Percentiles rank a stretch among this genome's conserved stretches.
These are phyloP conservation scores for Paratilapia polleni DNA, from an alignment of 2,113 vertebrate species.

Conservation along the genomic window DNA sequence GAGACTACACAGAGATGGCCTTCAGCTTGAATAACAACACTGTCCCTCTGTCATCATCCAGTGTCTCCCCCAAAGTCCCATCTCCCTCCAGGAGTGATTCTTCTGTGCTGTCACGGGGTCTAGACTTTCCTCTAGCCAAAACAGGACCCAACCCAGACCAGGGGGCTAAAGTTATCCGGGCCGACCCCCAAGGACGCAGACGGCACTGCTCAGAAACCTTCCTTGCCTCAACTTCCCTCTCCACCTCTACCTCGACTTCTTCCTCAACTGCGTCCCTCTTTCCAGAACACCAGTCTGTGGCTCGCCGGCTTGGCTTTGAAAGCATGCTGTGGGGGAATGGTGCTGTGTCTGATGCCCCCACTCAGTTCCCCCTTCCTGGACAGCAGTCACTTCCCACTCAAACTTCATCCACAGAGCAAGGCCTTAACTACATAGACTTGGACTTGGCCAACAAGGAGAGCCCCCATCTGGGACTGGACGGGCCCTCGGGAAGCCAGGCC, in stretches of 20 bases:
- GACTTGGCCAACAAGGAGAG: constrained; percentile 83
- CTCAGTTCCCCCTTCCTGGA: constrained; percentile 58
- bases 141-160: constrained; percentile 78
- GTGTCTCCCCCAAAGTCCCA: constrained; percentile 64
- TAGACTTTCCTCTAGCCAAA: constrained; percentile 79
- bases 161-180: constrained; percentile 76
- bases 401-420: constrained; percentile 75
- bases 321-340: constrained; percentile 74
- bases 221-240: constrained; percentile 70
- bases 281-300: constrained; percentile 78
- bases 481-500: constrained; percentile 63
- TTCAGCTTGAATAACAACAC: constrained; percentile 73
- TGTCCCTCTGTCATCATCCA: constrained; percentile 52
- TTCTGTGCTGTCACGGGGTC: constrained; percentile 61
- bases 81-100: constrained; percentile 75
- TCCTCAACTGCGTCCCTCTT: constrained; percentile 75
- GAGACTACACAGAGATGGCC: constrained; percentile 85
- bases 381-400: constrained; percentile 58
- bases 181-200: constrained; percentile 75
- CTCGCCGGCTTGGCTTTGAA: constrained; percentile 78
- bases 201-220: constrained; percentile 84
- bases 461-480: constrained; percentile 70
- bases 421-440: constrained; percentile 87
- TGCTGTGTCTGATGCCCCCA: constrained; percentile 52
- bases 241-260: constrained; percentile 65